phyloP scores from a whole-genome alignment of 2,113 vertebrate species.

The Muntiacus reevesi region DNA sequence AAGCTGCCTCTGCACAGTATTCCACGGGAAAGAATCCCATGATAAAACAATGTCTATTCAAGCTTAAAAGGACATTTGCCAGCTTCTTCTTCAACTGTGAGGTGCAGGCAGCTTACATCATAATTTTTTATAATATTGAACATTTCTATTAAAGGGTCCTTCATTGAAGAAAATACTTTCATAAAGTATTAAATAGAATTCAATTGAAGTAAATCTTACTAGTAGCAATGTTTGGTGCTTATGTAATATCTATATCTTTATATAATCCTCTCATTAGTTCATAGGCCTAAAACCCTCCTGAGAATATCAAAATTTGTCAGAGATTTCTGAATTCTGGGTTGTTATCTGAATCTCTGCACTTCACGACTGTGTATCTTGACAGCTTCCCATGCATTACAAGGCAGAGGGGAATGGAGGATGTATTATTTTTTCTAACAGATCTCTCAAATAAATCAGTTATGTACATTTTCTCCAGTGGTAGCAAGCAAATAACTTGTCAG shows the following conservation, averaged over 20 bases:
- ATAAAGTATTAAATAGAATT: slow-evolving; percentile 45
- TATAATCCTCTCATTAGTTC: slow-evolving; percentile 23
- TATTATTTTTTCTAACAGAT: background rate
- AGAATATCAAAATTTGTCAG: background rate
- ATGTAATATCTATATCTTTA: slow-evolving; percentile 31
- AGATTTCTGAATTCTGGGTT: background rate
- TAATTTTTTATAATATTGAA: background rate
- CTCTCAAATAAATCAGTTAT: slow-evolving; percentile 31
- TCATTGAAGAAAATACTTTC: slow-evolving; percentile 48
- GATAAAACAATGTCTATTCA: slow-evolving; percentile 15
- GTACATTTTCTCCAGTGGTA: slow-evolving; percentile 2
- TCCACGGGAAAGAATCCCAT: background rate
- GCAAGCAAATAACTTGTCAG: slow-evolving; percentile 28
- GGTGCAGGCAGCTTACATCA: background rate
- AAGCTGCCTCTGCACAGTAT: background rate
- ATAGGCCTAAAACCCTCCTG: background rate
- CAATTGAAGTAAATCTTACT: slow-evolving; percentile 48
- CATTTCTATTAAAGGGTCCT: slow-evolving; percentile 34
- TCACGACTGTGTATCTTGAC: background rate
- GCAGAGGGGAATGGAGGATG: background rate
- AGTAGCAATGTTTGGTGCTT: slow-evolving; percentile 35
- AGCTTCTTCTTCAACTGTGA: background rate
- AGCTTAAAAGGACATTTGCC: background rate
- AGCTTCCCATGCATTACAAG: background rate
- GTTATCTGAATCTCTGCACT: background rate